Evolutionary conservation across 2,113 vertebrate species (phyloP), one percentile per base, ranked within the genome.

Genomic region (Charina bottae): DNA sequence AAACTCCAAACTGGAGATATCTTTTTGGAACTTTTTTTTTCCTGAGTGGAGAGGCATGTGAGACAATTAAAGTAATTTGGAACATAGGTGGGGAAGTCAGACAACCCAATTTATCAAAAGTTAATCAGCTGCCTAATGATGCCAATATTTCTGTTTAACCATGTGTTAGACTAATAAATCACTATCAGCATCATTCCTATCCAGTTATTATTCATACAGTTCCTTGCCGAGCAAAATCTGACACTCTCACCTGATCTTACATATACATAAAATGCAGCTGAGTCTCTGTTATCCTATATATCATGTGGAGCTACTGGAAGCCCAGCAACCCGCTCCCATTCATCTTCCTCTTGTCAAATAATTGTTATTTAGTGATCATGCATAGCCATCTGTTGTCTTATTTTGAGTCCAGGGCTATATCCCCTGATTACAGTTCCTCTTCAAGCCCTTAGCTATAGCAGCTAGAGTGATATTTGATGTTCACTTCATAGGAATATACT

Each of bases 51-150:
- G 49, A 85, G 49, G 83, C 24, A 9, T 93, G 85, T 68, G 1
- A 62, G 87, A 93, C 92, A 93, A 64, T 93, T 93, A 96, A 94
- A 92, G 86, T 72, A 90, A 33, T 53, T 89, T 13, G 21, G 94
- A 96, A 17, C 87, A 58, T 37, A 88, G 59, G 89, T 56, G 58
- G 72, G 68, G 17, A 1, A 0, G 90, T 93, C 6, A 89, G 68
- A 94, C 92, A 89, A 91, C 54, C 92, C 1, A 55, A 84, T 92
- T 89, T 37, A 19, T 88, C 93, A 89, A 90, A 95, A 49, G 62
- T 93, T 94, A 93, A 89, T 89, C 93, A 96, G 95, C 72, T 93
- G 56, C 11, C 87, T 91, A 53, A 88, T 87, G 93, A 93, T 87
- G 33, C 56, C 92, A 78, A 83, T 93, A 90, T 46, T 54, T 21